Evolutionary conservation across 2,888 invertebrate species (phyloP).

Genomic region (Nomada ferruginata): DNA sequence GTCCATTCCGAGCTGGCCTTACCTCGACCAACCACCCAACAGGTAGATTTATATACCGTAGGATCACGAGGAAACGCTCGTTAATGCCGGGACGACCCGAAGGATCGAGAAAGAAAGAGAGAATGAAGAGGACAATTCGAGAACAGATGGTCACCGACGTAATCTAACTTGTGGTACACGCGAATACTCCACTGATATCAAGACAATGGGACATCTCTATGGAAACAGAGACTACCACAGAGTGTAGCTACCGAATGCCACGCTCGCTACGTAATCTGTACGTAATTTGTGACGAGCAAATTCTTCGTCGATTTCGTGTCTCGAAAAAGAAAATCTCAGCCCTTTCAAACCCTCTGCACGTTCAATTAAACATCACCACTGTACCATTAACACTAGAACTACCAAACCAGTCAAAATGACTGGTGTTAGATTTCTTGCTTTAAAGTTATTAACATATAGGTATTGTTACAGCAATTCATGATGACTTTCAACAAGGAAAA

Average conservation of each 20-base stretch:
- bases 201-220: slow-evolving; percentile 28
- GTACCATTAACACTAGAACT: too few relatives aligned
- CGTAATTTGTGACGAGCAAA: background rate
- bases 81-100: slow-evolving; percentile 40
- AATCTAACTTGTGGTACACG: slow-evolving; percentile 1
- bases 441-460: too few relatives aligned
- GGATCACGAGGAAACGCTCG: slow-evolving; percentile 49
- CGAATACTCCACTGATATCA: slow-evolving; percentile 11
- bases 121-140: slow-evolving; percentile 18
- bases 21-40: slow-evolving; percentile 46
- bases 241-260: background rate
- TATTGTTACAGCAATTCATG: too few relatives aligned
- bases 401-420: too few relatives aligned
- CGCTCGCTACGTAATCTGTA: background rate
- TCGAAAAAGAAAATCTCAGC: too few relatives aligned
- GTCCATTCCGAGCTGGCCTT: slow-evolving; percentile 36
- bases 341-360: too few relatives aligned
- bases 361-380: too few relatives aligned
- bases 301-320: too few relatives aligned
- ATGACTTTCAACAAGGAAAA: too few relatives aligned
- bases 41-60: slow-evolving; percentile 53
- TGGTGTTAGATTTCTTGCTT: too few relatives aligned
- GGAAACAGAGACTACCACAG: slow-evolving; percentile 1
- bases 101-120: slow-evolving; percentile 23
- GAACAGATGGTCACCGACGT: slow-evolving; percentile 14